Percentiles rank a stretch among this genome's conserved stretches.
These are phyloP conservation scores for Monodelphis domestica DNA, from an alignment of 2,797 vertebrate genomes.

Conservation along the genomic window DNA sequence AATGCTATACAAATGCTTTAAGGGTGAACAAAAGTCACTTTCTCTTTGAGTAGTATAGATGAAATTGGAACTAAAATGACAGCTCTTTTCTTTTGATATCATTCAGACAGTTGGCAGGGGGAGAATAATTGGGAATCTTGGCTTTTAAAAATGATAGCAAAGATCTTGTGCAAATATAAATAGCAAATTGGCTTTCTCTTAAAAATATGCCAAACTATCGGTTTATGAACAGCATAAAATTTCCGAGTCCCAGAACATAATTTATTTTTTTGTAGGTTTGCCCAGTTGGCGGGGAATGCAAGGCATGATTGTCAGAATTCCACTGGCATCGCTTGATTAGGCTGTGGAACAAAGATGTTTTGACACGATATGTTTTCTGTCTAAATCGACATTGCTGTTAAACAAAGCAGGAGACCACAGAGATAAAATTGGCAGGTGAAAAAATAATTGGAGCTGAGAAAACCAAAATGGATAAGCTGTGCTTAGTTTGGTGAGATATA, in stretches of 20 bases:
- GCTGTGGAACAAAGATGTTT: constrained; percentile 55
- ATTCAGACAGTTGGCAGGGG: neutral
- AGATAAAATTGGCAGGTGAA: constrained; percentile 49
- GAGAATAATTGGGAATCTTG: neutral
- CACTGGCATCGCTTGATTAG: constrained; percentile 37
- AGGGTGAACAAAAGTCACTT: constrained; percentile 2
- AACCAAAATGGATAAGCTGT: neutral
- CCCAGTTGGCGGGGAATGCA: constrained; percentile 30
- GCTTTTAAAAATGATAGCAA: constrained; percentile 17
- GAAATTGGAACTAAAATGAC: constrained; percentile 20
- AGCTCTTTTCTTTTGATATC: constrained; percentile 18
- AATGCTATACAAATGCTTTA: neutral
- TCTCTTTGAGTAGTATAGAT: constrained; percentile 16
- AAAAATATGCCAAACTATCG: constrained; percentile 33
- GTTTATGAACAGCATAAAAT: constrained; percentile 6
- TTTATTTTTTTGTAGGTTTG: constrained; percentile 46
- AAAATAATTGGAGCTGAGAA: constrained; percentile 49
- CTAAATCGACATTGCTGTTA: constrained; percentile 58
- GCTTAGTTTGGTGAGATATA: constrained; percentile 38
- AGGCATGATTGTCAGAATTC: constrained; percentile 20
- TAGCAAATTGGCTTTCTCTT: constrained; percentile 11
- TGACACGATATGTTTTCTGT: constrained; percentile 56
- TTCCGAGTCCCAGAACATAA: constrained; percentile 47
- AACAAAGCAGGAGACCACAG: constrained; percentile 41
- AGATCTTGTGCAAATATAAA: constrained; percentile 12